A percentile compares a stretch with the other conserved stretches of the same genome.
These are phyloP conservation scores for Bujurquina vittata DNA, from an alignment of 2,113 vertebrate species.

Conservation along the genomic window DNA sequence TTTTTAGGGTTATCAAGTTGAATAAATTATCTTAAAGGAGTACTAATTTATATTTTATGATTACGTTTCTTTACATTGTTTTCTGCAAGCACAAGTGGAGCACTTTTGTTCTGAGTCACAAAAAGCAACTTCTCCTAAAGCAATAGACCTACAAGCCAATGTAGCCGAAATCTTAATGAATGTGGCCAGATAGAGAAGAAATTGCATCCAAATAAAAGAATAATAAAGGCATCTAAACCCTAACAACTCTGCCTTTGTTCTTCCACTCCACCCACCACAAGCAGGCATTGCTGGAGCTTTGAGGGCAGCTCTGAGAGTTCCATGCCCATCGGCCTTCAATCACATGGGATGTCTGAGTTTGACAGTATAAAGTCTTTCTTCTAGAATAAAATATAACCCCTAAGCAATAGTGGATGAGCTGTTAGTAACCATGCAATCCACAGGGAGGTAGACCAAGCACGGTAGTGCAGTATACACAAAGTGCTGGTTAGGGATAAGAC, in stretches of 20 bases:
- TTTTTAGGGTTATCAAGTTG: background rate
- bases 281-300: slow-evolving; percentile 75
- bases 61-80: slow-evolving; percentile 31
- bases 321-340: slow-evolving; percentile 80
- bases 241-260: slow-evolving; percentile 79
- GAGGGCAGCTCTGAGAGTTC: slow-evolving; percentile 81
- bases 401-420: slow-evolving; percentile 79
- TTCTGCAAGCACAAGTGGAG: slow-evolving; percentile 28
- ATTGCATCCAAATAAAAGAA: slow-evolving; percentile 75
- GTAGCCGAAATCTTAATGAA: slow-evolving; percentile 70
- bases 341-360: slow-evolving; percentile 80
- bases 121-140: slow-evolving; percentile 21
- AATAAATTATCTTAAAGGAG: background rate
- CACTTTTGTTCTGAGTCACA: slow-evolving; percentile 35
- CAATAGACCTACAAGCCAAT: slow-evolving; percentile 38
- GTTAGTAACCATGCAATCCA: slow-evolving; percentile 73
- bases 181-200: slow-evolving; percentile 62
- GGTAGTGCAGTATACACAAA: slow-evolving; percentile 67
- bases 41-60: slow-evolving; percentile 20
- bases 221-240: slow-evolving; percentile 75
- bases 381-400: slow-evolving; percentile 78
- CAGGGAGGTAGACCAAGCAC: slow-evolving; percentile 68
- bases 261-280: slow-evolving; percentile 76
- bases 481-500: slow-evolving; percentile 73
- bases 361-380: slow-evolving; percentile 81